Evolutionary conservation across 2,797 vertebrate species (phyloP).

Genomic region (Oreonectes daqikongensis): DNA sequence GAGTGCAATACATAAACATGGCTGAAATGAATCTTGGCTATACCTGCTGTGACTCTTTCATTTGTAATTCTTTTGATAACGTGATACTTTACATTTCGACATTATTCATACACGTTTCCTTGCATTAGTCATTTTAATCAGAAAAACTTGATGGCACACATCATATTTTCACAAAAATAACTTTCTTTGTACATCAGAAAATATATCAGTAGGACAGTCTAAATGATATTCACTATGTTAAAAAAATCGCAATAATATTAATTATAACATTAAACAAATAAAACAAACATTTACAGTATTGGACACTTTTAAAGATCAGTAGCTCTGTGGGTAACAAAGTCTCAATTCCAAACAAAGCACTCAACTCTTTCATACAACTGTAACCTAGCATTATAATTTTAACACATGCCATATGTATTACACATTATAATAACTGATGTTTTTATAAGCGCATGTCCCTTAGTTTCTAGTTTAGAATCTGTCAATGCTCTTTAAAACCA

Average conservation of each 20-base stretch:
- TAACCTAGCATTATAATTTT: not conserved
- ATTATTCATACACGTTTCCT: conserved; percentile 2
- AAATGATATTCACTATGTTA: conserved; percentile 8
- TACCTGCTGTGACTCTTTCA: not conserved
- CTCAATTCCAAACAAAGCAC: not conserved
- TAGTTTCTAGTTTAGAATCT: not conserved
- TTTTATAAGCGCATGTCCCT: not conserved
- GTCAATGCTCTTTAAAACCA: not conserved
- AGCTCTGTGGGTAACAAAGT: conserved; percentile 9
- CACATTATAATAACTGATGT: not conserved
- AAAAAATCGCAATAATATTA: conserved; percentile 21
- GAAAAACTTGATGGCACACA: conserved; percentile 25
- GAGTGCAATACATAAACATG: conserved; percentile 30
- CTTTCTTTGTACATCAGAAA: conserved; percentile 19
- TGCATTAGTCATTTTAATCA: not conserved
- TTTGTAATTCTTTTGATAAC: not conserved
- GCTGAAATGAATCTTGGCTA: conserved; percentile 20
- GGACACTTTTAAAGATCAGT: conserved; percentile 25
- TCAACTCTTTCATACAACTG: not conserved
- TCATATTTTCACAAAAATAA: conserved; percentile 28
- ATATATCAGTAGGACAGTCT: not conserved
- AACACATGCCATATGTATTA: conserved; percentile 7
- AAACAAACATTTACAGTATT: conserved; percentile 28
- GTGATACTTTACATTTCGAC: conserved; percentile 22
- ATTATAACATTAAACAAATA: conserved; percentile 19